A percentile compares a stretch with the other conserved stretches of the same genome.
Evolutionary conservation across 2,113 vertebrate species (phyloP).

Genomic region (Mustelus asterias): DNA sequence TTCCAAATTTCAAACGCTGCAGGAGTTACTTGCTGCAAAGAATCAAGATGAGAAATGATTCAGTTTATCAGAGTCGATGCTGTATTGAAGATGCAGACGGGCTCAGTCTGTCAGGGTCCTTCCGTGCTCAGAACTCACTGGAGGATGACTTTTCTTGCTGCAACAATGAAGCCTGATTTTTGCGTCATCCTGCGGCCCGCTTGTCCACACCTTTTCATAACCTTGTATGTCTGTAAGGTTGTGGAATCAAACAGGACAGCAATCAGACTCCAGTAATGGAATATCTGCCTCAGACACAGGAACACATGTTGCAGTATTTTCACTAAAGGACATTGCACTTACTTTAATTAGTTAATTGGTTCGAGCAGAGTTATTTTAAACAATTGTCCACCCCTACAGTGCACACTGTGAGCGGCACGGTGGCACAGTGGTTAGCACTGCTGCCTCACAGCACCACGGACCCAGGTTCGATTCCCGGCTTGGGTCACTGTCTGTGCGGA

Average conservation of each 20-base stretch:
- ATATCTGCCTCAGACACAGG: not conserved
- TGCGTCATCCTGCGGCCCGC: not conserved
- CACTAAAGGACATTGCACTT: not conserved
- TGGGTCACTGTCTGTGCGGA: too few relatives aligned
- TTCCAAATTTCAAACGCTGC: not conserved
- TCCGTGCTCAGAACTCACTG: not conserved
- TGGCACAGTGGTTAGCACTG: too few relatives aligned
- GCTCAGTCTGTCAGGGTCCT: not conserved
- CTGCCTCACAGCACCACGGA: too few relatives aligned
- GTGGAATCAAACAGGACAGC: not conserved
- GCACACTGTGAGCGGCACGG: too few relatives aligned
- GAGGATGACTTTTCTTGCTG: not conserved
- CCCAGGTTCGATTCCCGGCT: too few relatives aligned
- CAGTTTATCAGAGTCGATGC: not conserved
- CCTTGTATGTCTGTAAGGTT: not conserved
- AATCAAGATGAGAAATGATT: not conserved
- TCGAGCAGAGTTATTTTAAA: not conserved
- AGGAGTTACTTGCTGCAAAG: not conserved
- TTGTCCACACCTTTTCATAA: not conserved
- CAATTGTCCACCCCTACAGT: not conserved
- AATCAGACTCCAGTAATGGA: not conserved
- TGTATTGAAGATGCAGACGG: not conserved
- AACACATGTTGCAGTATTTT: constrained; percentile 10
- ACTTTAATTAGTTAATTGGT: constrained; percentile 6
- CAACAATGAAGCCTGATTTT: not conserved